Evolutionary conservation across 1,140 invertebrate genomes (phyloP), one percentile per base, ranked within the genome.

Genomic region (Wasmannia auropunctata): DNA sequence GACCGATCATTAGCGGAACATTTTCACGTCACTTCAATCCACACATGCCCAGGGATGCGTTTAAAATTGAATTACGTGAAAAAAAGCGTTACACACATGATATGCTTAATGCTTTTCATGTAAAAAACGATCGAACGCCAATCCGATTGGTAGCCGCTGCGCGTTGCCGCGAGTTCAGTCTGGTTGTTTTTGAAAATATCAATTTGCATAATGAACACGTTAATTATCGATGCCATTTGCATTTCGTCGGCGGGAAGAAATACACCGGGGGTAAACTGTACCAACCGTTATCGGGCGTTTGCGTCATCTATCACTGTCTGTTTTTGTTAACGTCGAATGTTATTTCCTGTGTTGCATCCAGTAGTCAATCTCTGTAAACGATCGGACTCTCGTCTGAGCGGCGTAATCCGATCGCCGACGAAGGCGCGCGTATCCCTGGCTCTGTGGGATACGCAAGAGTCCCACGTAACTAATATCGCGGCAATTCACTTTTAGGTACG

Each of bases 381-480:
- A 74, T 31, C 67, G 37, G 28, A 34, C 67, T 31, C 62, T 31
- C 62, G 25, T 14, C 40, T 25, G 28, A 31, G 49, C 43, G 76
- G 14, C 43, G 25, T 25, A 77, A 63, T 77, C 16, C 14, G 56
- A 63, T 28, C 25, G 37, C n/a, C n/a, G 70, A 54, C 46, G 34
- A 56, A 83, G 56, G 43, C 19, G 46, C 67, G 77, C n/a, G n/a
- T n/a, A 86, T 25, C 74, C 49, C 22, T 25, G 28, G 25, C 19
- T 34, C 31, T 43, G 28, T 46, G n/a, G 40, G 25, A 60, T 58
- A n/a, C n/a, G 60, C 81, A 65, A 90, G 87, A 86, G 76, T 85
- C 87, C 86, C n/a, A 58, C 56, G 76, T 74, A 87, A 87, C 84
- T 92, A 91, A 91, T 91, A 88, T 87, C 87, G 86, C 40, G 58